Percentiles rank a stretch among this genome's conserved stretches.
Evolutionary conservation across 2,888 invertebrate species (phyloP).

Genomic region (Trichacis sp.): DNA sequence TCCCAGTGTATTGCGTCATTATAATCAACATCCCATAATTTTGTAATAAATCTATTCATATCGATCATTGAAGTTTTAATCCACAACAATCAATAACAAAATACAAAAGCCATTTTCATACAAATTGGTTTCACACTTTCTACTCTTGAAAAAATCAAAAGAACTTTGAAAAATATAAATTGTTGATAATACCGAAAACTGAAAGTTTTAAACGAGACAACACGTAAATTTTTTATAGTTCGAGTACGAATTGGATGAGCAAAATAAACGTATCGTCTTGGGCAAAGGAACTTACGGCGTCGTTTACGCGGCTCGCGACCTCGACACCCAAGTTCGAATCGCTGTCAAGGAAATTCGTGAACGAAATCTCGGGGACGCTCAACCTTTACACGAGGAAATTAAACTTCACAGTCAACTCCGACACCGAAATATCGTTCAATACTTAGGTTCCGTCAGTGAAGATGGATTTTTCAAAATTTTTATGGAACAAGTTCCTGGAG

Average conservation of each 20-base stretch:
- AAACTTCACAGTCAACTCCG: constrained; percentile 94
- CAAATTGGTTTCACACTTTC: too few species aligned
- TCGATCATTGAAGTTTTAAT: too few species aligned
- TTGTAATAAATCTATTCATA: too few species aligned
- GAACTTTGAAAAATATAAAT: too few species aligned
- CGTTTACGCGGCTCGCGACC: constrained; percentile 93
- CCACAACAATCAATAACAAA: too few species aligned
- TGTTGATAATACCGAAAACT: neutral
- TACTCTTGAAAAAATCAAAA: too few species aligned
- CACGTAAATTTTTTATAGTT: constrained; percentile 71
- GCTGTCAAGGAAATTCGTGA: constrained; percentile 99
- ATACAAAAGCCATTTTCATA: too few species aligned
- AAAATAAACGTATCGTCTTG: constrained; percentile 84
- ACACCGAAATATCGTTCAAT: constrained; percentile 97
- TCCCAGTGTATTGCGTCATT: too few species aligned
- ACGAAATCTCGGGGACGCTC: constrained; percentile 94
- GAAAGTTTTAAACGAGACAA: too few species aligned
- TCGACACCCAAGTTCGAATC: constrained; percentile 91
- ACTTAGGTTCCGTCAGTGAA: constrained; percentile 94
- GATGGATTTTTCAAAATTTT: constrained; percentile 97
- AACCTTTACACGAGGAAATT: constrained; percentile 98
- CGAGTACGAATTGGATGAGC: constrained; percentile 96
- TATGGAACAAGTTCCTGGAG: constrained; percentile 99
- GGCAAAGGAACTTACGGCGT: constrained; percentile 97
- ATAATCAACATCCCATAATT: too few species aligned